phyloP scores from a whole-genome alignment of 2,888 invertebrate species.

The Patella caerulea region DNA sequence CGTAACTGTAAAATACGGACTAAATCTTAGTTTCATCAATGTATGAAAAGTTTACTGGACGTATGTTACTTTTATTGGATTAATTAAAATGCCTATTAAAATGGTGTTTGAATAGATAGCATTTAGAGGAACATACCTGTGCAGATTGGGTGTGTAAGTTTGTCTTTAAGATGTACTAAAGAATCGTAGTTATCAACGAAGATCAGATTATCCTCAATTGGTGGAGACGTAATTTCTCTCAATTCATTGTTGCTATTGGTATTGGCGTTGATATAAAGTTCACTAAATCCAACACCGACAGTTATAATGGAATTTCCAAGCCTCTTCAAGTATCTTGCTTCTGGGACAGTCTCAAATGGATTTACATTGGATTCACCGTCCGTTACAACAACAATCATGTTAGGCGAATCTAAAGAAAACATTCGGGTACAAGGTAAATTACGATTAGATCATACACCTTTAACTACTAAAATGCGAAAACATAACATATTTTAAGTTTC shows the following conservation, averaged over 20 bases:
- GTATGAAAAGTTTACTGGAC: no score
- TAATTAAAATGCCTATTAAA: no score
- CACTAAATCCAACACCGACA: conserved; percentile 57
- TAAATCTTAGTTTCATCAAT: no score
- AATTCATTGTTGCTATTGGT: conserved; percentile 50
- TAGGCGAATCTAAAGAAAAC: conserved; percentile 51
- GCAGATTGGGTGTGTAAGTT: conserved; percentile 61
- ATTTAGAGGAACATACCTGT: conserved; percentile 48
- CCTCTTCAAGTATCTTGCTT: conserved; percentile 55
- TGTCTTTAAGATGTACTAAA: conserved; percentile 49
- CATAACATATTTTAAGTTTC: no score
- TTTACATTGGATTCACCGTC: conserved; percentile 67
- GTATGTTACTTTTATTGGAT: no score
- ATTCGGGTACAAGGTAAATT: background rate
- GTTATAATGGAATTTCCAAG: conserved; percentile 58
- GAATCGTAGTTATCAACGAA: conserved; percentile 59
- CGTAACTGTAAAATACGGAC: no score
- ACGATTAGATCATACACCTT: no score
- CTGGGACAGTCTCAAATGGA: conserved; percentile 57
- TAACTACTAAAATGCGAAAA: no score
- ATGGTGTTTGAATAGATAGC: no score
- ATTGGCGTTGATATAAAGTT: conserved; percentile 21
- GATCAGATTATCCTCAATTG: conserved; percentile 58
- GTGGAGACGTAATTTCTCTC: conserved; percentile 59
- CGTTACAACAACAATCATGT: conserved; percentile 59